Conservation (phyloP, 2,797 vertebrate species). For the Yasuhikotakia modesta region DNA sequence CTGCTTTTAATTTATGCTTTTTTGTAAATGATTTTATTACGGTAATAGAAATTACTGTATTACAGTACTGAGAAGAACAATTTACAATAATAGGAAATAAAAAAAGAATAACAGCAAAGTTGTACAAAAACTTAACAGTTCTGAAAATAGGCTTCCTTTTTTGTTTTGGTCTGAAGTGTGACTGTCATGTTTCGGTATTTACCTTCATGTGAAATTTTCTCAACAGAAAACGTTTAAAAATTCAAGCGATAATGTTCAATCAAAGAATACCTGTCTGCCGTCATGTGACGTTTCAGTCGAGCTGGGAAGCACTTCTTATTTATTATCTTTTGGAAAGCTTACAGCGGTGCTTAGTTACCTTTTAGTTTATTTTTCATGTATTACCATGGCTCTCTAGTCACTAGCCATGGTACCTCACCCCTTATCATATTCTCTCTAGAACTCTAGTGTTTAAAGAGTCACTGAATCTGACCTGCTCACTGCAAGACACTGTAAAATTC, state of each 20-base stretch:
- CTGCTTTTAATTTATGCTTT: not conserved
- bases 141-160: not conserved
- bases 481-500: constrained; percentile 37
- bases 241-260: no score
- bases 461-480: not conserved
- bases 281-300: constrained; percentile 5
- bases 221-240: constrained; percentile 3
- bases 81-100: not conserved
- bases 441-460: constrained; percentile 22
- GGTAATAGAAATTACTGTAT: not conserved
- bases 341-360: constrained; percentile 12
- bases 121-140: no score
- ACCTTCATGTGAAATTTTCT: not conserved
- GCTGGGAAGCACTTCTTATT: constrained; percentile 44
- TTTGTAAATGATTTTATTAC: not conserved
- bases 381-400: constrained; percentile 21
- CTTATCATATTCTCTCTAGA: constrained; percentile 15
- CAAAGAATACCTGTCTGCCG: not conserved
- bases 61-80: no score
- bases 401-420: not conserved
- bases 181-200: not conserved
- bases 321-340: constrained; percentile 35
- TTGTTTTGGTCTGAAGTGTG: not conserved
- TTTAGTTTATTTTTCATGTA: not conserved
- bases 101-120: not conserved